Conservation (phyloP, 2,797 vertebrate species). For the Schizopygopsis malacanthus region DNA sequence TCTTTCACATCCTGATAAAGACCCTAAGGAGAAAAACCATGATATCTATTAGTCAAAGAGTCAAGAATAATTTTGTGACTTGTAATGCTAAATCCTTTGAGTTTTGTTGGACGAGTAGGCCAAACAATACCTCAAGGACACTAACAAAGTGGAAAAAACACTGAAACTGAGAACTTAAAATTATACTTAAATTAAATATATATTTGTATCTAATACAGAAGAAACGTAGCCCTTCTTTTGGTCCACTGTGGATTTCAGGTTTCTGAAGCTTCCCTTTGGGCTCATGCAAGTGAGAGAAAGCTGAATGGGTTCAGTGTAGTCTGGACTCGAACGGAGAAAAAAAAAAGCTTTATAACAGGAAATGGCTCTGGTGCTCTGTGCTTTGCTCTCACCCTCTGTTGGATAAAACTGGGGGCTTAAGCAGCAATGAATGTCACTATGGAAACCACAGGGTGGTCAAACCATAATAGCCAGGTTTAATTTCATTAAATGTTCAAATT, state of each 20-base stretch:
- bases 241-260: conserved; percentile 50
- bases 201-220: conserved; percentile 29
- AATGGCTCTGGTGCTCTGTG: conserved; percentile 69
- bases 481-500: conserved; percentile 2
- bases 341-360: conserved; percentile 67
- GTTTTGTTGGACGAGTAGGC: not conserved
- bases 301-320: conserved; percentile 56
- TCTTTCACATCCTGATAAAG: conserved; percentile 89
- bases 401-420: conserved; percentile 65
- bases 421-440: conserved; percentile 37
- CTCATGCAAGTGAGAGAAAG: conserved; percentile 4
- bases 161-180: not conserved
- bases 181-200: not conserved
- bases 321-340: conserved; percentile 20
- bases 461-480: conserved; percentile 32
- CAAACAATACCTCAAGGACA: not conserved
- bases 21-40: conserved; percentile 74
- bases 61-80: conserved; percentile 15
- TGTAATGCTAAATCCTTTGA: not conserved
- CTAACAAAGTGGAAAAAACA: not conserved
- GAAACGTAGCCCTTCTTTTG: conserved; percentile 23
- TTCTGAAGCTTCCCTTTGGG: conserved; percentile 53
- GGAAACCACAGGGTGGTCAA: conserved; percentile 34
- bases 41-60: conserved; percentile 52
- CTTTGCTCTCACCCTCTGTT: conserved; percentile 46